Conservation (phyloP, 2,113 vertebrate species). For the Callopanchax toddi region DNA sequence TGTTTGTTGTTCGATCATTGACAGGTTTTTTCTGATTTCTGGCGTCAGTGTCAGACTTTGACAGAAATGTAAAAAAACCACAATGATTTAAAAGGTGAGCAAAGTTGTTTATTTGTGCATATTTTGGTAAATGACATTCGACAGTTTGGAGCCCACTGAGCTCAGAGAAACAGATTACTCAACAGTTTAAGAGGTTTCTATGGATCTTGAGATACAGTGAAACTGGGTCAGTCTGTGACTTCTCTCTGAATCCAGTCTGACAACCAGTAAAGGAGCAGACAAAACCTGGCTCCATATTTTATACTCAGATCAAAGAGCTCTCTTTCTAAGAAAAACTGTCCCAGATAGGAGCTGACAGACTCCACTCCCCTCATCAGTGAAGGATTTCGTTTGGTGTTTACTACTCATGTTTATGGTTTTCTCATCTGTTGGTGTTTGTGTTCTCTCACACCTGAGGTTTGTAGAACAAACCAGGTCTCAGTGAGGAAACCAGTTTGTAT, state of each 20-base stretch:
- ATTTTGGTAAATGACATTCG: neutral
- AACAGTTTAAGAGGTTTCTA: neutral
- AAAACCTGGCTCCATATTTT: slow-evolving; percentile 5
- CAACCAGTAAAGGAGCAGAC: neutral
- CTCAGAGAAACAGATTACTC: neutral
- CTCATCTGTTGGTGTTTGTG: no score
- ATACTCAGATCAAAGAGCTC: neutral
- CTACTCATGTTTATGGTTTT: no score
- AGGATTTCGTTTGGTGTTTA: neutral
- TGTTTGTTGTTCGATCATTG: no score
- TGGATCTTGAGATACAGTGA: neutral
- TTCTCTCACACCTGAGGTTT: no score
- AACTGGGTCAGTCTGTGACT: slow-evolving; percentile 24
- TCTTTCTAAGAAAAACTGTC: neutral
- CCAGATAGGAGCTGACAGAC: neutral
- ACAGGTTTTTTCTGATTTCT: no score
- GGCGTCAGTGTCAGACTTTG: no score
- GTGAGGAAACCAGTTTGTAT: no score
- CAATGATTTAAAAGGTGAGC: neutral
- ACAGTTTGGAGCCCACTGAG: neutral
- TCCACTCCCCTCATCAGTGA: neutral
- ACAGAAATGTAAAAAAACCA: no score
- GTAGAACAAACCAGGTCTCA: no score
- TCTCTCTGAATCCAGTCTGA: slow-evolving; percentile 7
- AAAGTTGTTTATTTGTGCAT: neutral